Conservation (phyloP, 2,113 vertebrate species). For the Sinosuthora webbiana region DNA sequence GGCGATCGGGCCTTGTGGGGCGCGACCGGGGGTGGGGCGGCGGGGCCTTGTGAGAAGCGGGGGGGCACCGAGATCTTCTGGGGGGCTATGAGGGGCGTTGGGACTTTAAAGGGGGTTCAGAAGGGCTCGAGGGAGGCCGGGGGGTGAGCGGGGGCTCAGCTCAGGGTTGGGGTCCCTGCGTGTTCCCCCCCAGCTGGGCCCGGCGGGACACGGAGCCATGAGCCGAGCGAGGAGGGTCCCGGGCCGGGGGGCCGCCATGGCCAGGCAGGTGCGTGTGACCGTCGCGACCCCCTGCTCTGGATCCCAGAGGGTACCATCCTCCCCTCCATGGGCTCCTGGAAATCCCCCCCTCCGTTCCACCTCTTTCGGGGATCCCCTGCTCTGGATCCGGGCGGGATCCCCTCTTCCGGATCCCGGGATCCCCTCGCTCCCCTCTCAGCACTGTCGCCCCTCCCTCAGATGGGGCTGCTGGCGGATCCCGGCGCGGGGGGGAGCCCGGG, state of each 20-base stretch:
- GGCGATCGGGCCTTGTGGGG: not conserved
- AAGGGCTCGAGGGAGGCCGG: no score
- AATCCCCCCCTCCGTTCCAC: no score
- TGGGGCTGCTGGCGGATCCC: not conserved
- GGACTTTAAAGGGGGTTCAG: not conserved
- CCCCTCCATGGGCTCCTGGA: no score
- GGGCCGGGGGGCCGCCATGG: not conserved
- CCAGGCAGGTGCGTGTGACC: not conserved
- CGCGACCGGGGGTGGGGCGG: not conserved
- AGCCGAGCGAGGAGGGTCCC: not conserved
- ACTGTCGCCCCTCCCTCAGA: not conserved
- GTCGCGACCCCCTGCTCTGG: not conserved
- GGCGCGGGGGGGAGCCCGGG: accelerated
- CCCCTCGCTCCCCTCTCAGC: not conserved
- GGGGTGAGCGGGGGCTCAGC: not conserved
- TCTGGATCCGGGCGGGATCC: no score
- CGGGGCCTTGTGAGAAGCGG: not conserved
- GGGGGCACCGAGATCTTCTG: no score
- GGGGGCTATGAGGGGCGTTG: not conserved
- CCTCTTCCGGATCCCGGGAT: not conserved
- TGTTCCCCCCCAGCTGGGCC: not conserved
- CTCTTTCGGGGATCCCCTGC: no score
- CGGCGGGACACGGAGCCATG: not conserved
- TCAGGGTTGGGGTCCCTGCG: not conserved
- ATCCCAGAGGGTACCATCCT: no score